Conservation (phyloP, 2,888 invertebrate genomes). For the Athripsodes cinereus region DNA sequence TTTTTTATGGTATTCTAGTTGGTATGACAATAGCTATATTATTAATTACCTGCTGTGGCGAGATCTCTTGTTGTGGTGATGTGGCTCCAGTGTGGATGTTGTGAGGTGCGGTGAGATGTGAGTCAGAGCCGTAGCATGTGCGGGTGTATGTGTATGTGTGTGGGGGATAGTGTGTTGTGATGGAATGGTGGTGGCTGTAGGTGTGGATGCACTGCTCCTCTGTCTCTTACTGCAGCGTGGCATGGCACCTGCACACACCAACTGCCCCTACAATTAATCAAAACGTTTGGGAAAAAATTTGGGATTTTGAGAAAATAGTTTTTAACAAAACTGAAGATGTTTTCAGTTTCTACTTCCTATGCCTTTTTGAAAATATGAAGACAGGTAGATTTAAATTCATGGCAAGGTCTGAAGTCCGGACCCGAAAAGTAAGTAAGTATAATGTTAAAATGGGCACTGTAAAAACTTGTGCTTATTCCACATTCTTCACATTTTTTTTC, state of each 20-base stretch:
- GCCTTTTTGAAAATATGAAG: too few relatives aligned
- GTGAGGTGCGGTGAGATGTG: slow-evolving; percentile 30
- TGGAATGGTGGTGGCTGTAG: slow-evolving; percentile 33
- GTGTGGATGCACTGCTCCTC: slow-evolving; percentile 33
- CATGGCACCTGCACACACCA: slow-evolving; percentile 34
- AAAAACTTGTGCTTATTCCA: too few relatives aligned
- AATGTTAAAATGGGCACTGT: too few relatives aligned
- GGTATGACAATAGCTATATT: too few relatives aligned
- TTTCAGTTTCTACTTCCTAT: too few relatives aligned
- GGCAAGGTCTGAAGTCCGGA: too few relatives aligned
- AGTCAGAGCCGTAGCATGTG: slow-evolving; percentile 33
- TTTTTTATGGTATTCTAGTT: too few relatives aligned
- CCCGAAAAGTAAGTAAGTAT: too few relatives aligned
- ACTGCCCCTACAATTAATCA: slow-evolving; percentile 15
- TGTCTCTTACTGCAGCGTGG: slow-evolving; percentile 51
- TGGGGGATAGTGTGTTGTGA: slow-evolving; percentile 29
- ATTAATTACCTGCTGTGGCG: slow-evolving; percentile 41
- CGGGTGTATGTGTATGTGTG: slow-evolving; percentile 33
- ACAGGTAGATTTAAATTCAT: too few relatives aligned
- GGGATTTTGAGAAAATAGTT: too few relatives aligned
- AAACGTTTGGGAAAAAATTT: neutral
- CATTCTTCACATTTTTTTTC: too few relatives aligned
- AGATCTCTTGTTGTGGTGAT: slow-evolving; percentile 44
- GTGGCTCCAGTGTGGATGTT: slow-evolving; percentile 33
- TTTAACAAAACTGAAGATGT: too few relatives aligned